These are phyloP conservation scores for Heterocephalus glaber DNA, from an alignment of 2,113 vertebrate genomes.

Conservation along the genomic window DNA sequence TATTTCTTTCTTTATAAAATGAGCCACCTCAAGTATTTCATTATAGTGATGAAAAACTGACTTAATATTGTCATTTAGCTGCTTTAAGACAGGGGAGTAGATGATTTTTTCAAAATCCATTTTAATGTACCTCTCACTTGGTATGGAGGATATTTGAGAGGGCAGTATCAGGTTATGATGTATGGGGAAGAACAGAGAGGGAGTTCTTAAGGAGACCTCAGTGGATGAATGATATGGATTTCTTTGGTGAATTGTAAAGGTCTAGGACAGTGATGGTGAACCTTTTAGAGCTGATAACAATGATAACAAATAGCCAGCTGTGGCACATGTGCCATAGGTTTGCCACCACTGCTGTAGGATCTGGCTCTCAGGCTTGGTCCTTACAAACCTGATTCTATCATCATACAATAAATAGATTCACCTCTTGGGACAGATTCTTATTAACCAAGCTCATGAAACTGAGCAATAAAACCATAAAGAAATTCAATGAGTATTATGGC, in stretches of 20 bases:
- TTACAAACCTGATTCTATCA: slow-evolving; percentile 13
- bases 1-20: not conserved
- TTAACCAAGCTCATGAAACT: not conserved
- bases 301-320: not conserved
- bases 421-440: not conserved
- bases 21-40: not conserved
- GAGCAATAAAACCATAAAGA: not conserved
- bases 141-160: not conserved
- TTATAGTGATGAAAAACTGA: not conserved
- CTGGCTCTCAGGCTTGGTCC: not conserved
- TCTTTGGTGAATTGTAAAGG: not conserved
- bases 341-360: not conserved
- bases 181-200: not conserved
- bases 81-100: not conserved
- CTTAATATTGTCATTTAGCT: not conserved
- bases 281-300: not conserved
- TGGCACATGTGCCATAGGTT: not conserved
- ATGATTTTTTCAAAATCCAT: not conserved
- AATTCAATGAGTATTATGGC: not conserved
- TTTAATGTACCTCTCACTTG: not conserved
- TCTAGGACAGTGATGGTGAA: not conserved
- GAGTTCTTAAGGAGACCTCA: not conserved
- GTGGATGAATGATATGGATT: not conserved
- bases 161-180: not conserved
- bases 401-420: not conserved